Evolutionary conservation across 2,888 invertebrate genomes (phyloP).

Genomic region (Apomyelois bistriatella): DNA sequence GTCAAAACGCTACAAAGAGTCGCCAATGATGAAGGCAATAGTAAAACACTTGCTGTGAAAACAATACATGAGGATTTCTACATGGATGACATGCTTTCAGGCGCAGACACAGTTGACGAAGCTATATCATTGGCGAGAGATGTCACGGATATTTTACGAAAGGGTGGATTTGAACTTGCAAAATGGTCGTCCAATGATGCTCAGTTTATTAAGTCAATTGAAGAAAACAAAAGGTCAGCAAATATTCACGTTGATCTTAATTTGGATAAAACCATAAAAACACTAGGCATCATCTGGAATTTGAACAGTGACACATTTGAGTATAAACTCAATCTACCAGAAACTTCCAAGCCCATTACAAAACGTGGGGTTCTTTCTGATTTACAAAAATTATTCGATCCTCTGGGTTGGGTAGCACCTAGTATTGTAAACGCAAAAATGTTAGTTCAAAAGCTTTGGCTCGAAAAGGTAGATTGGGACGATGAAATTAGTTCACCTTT

Average conservation of each 20-base stretch:
- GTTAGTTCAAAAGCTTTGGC: neutral
- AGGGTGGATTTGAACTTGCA: slow-evolving; percentile 3
- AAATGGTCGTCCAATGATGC: slow-evolving; percentile 11
- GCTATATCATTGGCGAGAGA: slow-evolving; percentile 1
- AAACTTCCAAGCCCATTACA: neutral
- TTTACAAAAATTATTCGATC: neutral
- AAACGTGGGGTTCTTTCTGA: neutral
- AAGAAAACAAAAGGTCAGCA: neutral
- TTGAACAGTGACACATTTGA: neutral
- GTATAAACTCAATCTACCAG: neutral
- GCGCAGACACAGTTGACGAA: neutral
- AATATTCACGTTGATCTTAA: neutral
- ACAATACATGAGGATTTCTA: neutral
- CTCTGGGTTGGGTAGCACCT: neutral
- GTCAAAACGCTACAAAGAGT: slow-evolving; percentile 3
- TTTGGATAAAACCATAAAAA: neutral
- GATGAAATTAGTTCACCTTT: neutral
- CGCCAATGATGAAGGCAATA: neutral
- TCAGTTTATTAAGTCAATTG: neutral
- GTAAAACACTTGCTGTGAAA: neutral
- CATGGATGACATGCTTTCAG: slow-evolving; percentile 5
- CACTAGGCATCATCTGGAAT: neutral
- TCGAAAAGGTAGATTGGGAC: neutral
- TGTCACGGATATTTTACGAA: neutral
- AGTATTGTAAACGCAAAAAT: neutral